Evolutionary conservation across 1,140 invertebrate species (phyloP).

Genomic region (Euglossa dilemma): DNA sequence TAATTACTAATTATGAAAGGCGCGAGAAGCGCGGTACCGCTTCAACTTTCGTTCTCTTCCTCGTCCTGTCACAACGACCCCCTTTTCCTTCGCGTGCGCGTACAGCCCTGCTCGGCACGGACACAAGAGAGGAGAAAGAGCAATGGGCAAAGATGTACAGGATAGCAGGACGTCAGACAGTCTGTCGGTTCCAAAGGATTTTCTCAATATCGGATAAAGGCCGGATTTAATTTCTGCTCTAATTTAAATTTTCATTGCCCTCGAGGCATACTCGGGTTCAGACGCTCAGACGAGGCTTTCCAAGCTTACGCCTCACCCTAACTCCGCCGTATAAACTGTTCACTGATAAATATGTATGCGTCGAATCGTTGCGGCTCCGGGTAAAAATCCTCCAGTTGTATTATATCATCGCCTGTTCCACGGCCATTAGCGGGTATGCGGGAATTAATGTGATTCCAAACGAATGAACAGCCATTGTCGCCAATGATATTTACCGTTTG

Average conservation of each 20-base stretch:
- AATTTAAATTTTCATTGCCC: constrained; percentile 71
- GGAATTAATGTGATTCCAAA: constrained; percentile 13
- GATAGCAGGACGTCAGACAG: constrained; percentile 54
- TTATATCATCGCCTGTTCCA: constrained; percentile 42
- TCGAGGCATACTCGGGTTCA: constrained; percentile 49
- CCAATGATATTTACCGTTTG: background rate
- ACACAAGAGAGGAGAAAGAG: background rate
- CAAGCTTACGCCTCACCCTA: constrained; percentile 56
- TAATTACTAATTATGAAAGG: constrained; percentile 65
- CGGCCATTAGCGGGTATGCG: background rate
- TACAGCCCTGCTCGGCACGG: background rate
- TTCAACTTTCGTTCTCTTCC: background rate
- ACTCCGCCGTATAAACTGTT: constrained; percentile 58
- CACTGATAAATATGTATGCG: constrained; percentile 66
- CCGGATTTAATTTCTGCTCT: constrained; percentile 68
- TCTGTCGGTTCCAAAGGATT: constrained; percentile 62
- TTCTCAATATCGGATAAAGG: constrained; percentile 68
- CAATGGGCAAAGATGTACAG: constrained; percentile 37
- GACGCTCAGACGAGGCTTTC: constrained; percentile 58
- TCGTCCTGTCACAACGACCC: background rate
- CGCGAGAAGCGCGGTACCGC: constrained; percentile 30
- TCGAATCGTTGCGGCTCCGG: constrained; percentile 31
- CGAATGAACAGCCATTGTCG: background rate
- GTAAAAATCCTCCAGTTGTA: constrained; percentile 45
- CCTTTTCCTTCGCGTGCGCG: background rate